Evolutionary conservation across 2,797 vertebrate genomes (phyloP).

Genomic region (Microctenopoma lineatum): DNA sequence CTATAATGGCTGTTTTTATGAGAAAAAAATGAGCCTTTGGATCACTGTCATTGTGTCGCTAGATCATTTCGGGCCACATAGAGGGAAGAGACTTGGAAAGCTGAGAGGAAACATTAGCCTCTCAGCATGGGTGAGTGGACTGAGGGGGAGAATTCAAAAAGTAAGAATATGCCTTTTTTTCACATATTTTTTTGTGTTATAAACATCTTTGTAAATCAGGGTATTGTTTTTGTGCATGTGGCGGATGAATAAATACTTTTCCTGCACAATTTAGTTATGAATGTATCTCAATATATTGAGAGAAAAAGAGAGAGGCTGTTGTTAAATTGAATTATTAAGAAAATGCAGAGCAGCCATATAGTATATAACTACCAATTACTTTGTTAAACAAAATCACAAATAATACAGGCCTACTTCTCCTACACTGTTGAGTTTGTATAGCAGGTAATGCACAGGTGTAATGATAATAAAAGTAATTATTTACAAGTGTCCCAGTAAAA

Average conservation of each 20-base stretch:
- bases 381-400: too few species aligned
- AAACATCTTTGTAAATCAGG: constrained; percentile 43
- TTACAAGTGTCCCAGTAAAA: too few species aligned
- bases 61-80: constrained; percentile 62
- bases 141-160: constrained; percentile 44
- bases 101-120: constrained; percentile 66
- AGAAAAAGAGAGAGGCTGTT: too few species aligned
- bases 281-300: background rate
- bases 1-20: constrained; percentile 40
- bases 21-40: constrained; percentile 37
- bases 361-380: too few species aligned
- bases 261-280: constrained; percentile 23
- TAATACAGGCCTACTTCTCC: too few species aligned
- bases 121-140: constrained; percentile 67
- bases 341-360: constrained; percentile 13
- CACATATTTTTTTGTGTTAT: constrained; percentile 45
- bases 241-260: constrained; percentile 23
- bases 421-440: too few species aligned
- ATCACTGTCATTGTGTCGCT: constrained; percentile 57
- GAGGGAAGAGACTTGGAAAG: constrained; percentile 59
- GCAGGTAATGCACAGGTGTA: too few species aligned
- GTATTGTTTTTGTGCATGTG: constrained; percentile 40
- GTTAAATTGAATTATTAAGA: constrained; percentile 8
- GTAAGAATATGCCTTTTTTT: constrained; percentile 42
- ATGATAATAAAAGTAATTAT: too few species aligned